Evolutionary conservation across 2,113 vertebrate genomes (phyloP), one percentile per base, ranked within the genome.

Genomic region (Pseudonaja textilis): DNA sequence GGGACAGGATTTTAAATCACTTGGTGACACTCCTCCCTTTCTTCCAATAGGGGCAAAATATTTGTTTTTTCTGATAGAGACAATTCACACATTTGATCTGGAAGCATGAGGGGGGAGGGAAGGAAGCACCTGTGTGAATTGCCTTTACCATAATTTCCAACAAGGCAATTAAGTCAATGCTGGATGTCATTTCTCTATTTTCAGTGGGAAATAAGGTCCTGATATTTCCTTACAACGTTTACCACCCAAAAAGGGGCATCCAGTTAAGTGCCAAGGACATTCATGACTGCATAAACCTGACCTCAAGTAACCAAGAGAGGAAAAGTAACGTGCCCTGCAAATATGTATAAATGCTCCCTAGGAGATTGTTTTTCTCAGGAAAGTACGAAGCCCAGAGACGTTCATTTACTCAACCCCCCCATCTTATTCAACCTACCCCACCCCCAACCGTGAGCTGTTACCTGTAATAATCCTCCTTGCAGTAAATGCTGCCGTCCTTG

Each of bases 391-490:
- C 26, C 86, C 1, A 16, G 26, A 90, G 47, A 10, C 0, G n/a
- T 20, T 16, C 42, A 52, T 5, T 25, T 16, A 10, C 23, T 23
- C 85, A 81, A 8, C n/a, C 8, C 20, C 10, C 26, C 20, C 39
- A 2, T 20, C 85, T 81, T 42, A 42, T 81, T 39, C 85, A 11
- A 20, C 39, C 45, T 8, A 29, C 22, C 52, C 18, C 26, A 22
- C 18, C 52, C 61, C 89, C 18, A 2, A 74, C n/a, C 42, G 10
- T 12, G 20, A 26, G 54, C 94, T 96, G 97, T 98, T 98, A 99
- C 99, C 99, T 99, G 99, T 99, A 99, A 94, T 99, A 99, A 98
- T 99, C 99, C 97, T 99, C 99, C 97, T 99, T 99, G 98, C 99
- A 99, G 97, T 99, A 99, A 98, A 99, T 99, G 97, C 99, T 99